Base-by-base conservation (phyloP, 64 coral and sea anemone genomes). In the Stichodactyla mertensii region DNA sequence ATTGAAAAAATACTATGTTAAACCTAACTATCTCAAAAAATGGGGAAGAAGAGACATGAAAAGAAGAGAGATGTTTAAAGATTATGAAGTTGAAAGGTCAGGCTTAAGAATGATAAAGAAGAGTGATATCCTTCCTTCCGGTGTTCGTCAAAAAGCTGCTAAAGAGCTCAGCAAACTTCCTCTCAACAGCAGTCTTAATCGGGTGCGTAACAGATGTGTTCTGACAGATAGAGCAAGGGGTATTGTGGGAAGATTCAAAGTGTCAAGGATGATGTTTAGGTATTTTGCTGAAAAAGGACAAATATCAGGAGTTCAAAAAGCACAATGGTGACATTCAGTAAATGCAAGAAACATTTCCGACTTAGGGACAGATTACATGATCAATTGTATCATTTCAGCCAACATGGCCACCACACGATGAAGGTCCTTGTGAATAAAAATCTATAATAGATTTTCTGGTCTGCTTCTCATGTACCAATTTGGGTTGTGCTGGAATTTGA, bases 261-360 rank as follows among this genome's bases (percentile, higher is more conserved):
- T 99, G 71, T 99, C 97, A 79, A 79, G 97, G 81, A 99, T 99
- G 71, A 95, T 95, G 97, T 99, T 99, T 89, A 94, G 93, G 54
- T 91, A 99, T 83, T 99, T 88, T 99, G 97, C 97, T 61, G 93
- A 99, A 54, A 99, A 92, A 70, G 97, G 97, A 52, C 86, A 90
- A 4, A 86, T 99, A 24, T 67, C 97, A 52, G 93, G 97, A 4
- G 86, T 95, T 10, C 91, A 94, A 6, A 99, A 92, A 54, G 86
- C 97, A 45, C 93, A 95, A 56, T 99, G 97, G 97, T 99, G 83
- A 66, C 62, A 66, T 66, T 66, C 62, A 66, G 22, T 66, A 66
- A 19, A 66, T 66, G 9, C 57, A 16, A 16, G 10, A 59, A 10
- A 59, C 1, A 45, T 45, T 2, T 45, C 3, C 36, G 36, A 45